These are phyloP conservation scores for Trachelus troglodyta DNA, from an alignment of 2,888 invertebrate genomes.

Conservation along the genomic window DNA sequence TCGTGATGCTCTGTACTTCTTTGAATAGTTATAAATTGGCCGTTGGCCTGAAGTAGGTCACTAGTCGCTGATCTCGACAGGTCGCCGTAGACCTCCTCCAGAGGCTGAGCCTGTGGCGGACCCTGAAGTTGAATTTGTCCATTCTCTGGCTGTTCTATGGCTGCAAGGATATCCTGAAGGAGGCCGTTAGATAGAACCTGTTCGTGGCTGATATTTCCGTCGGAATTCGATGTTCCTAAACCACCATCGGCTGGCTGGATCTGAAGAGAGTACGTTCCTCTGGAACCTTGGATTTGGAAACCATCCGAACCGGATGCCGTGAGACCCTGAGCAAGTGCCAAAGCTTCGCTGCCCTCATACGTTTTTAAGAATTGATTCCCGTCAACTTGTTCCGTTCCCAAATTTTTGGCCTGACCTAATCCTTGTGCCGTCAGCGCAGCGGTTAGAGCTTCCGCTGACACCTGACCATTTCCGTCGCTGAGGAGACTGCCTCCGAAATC, in stretches of 20 bases:
- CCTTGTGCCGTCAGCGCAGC: slow-evolving; percentile 50
- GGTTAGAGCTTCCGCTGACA: slow-evolving; percentile 47
- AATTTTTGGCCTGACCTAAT: slow-evolving; percentile 43
- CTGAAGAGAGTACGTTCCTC: slow-evolving; percentile 79
- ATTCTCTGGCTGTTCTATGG: slow-evolving; percentile 78
- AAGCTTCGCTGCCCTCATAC: slow-evolving; percentile 51
- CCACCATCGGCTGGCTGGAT: slow-evolving; percentile 77
- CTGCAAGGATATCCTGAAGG: slow-evolving; percentile 82
- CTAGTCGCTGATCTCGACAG: slow-evolving; percentile 29
- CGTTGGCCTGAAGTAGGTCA: slow-evolving; percentile 10
- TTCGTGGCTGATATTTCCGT: slow-evolving; percentile 74
- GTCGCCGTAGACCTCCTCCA: slow-evolving; percentile 44
- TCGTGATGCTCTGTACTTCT: not conserved
- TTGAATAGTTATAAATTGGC: slow-evolving; percentile 16
- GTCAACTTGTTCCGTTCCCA: slow-evolving; percentile 41
- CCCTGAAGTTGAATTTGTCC: slow-evolving; percentile 50
- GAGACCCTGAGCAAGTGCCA: slow-evolving; percentile 52
- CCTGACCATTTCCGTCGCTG: slow-evolving; percentile 29
- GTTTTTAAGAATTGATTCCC: slow-evolving; percentile 45
- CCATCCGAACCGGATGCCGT: slow-evolving; percentile 48
- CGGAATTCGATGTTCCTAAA: slow-evolving; percentile 66
- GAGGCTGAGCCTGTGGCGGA: slow-evolving; percentile 41
- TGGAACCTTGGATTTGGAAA: slow-evolving; percentile 67
- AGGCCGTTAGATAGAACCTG: slow-evolving; percentile 83
- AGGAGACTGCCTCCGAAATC: not conserved